Evolutionary conservation across 2,888 invertebrate species (phyloP), one percentile per base, ranked within the genome.

Genomic region (Scaptomyza polygonia): DNA sequence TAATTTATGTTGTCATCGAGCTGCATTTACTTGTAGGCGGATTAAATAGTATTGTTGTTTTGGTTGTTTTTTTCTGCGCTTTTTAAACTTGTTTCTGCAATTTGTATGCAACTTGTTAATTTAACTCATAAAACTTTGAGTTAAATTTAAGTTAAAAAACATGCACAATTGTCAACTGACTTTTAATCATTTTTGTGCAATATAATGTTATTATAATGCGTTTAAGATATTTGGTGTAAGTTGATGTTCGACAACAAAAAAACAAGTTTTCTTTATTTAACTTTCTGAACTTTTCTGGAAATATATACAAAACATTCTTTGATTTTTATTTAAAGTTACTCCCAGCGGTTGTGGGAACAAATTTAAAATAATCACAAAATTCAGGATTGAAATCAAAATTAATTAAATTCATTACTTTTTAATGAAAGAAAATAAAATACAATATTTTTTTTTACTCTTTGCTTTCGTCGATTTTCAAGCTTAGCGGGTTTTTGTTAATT

Each of bases 1-100:
- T 77, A 77, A 68, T 79, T 72, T 77, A 79, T 82, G 88, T 77
- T 82, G 76, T 76, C 73, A 66, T 61, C 81, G 56, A 45, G 52
- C 14, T 53, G 42, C 47, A 36, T 39, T 14, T 16, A 21, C 21
- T 79, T 49, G 82, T 86, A 59, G 88, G 86, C 73, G 88, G 58
- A 51, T 34, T 40, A 39, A 27, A 16, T 59, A 27, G 7, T 27
- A 30, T 21, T 16, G 18, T n/a, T 44, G 42, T 8, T 48, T 48
- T n/a, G 40, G 3, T n/a, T 42, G 18, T 3, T 16, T 21, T 36
- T 34, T 59, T n/a, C n/a, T 70, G 61, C 71, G 77, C 67, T 68
- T 83, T 85, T 78, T 66, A 67, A 84, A 58, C 70, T 64, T 48
- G 67, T 86, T 81, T 61, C 51, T 57, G 67, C 67, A 54, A 85